These are phyloP conservation scores for Peromyscus attwateri DNA, from an alignment of 2,797 vertebrate species.

Conservation along the genomic window DNA sequence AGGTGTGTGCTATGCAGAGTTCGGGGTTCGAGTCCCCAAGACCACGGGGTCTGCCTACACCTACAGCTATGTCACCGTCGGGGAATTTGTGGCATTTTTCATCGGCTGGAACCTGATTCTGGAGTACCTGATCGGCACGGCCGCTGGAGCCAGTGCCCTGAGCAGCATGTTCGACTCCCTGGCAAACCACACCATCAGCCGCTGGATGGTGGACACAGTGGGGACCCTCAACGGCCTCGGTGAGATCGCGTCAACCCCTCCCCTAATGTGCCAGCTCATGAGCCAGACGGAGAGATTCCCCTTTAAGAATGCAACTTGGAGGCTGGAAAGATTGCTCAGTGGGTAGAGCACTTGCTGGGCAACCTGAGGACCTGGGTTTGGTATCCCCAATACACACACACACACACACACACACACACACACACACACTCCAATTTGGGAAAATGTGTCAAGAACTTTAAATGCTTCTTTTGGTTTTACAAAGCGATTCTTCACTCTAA, in stretches of 20 bases:
- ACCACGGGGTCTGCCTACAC: constrained; percentile 98
- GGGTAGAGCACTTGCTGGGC: background rate
- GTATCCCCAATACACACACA: background rate
- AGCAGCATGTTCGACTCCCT: constrained; percentile 98
- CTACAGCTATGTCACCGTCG: constrained; percentile 98
- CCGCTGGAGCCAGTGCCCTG: constrained; percentile 95
- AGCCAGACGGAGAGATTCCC: background rate
- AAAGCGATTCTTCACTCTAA: constrained; percentile 16
- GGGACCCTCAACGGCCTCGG: constrained; percentile 95
- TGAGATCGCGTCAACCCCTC: constrained; percentile 82
- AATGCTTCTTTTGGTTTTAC: background rate
- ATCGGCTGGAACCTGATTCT: constrained; percentile 99
- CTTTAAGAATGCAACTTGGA: background rate
- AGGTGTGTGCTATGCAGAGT: constrained; percentile 99
- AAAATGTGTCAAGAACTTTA: background rate
- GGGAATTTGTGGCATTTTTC: constrained; percentile 98
- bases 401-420: background rate
- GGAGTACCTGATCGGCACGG: constrained; percentile 98
- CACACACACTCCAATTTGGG: background rate
- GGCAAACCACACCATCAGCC: constrained; percentile 97
- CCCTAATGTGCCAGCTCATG: background rate
- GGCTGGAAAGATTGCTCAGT: background rate
- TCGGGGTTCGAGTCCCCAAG: constrained; percentile 97
- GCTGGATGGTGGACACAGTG: constrained; percentile 94
- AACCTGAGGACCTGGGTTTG: background rate